phyloP scores from a whole-genome alignment of 1,140 invertebrate species.

The Vollenhovia emeryi region DNA sequence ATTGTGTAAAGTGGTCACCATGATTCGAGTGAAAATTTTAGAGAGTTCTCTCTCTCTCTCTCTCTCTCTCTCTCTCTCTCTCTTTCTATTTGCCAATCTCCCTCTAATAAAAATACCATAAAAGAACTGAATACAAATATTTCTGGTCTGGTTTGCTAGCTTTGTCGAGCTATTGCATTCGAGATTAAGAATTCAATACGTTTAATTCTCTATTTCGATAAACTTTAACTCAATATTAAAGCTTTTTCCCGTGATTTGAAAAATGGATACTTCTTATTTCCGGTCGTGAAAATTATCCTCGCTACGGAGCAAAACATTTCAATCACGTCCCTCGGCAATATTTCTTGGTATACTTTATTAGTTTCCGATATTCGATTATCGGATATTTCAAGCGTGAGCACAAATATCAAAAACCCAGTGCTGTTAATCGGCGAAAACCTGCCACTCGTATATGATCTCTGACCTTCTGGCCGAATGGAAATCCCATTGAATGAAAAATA shows the following conservation, averaged over 20 bases:
- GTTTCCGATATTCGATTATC: slow-evolving; percentile 53
- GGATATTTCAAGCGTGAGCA: slow-evolving; percentile 22
- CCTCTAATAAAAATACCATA: neutral
- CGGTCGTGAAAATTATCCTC: slow-evolving; percentile 16
- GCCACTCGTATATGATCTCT: neutral
- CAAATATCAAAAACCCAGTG: slow-evolving; percentile 36
- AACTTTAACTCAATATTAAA: neutral
- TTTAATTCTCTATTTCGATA: neutral
- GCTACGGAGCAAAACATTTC: slow-evolving; percentile 14
- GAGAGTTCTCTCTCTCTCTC: no score
- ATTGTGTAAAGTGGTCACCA: no score
- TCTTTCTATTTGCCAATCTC: neutral
- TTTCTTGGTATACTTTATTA: slow-evolving; percentile 45
- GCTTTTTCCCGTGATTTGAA: neutral
- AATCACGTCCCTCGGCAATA: slow-evolving; percentile 40
- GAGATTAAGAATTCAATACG: neutral
- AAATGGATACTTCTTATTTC: neutral
- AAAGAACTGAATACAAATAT: neutral
- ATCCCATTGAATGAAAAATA: slow-evolving; percentile 51
- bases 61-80: neutral
- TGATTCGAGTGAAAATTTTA: no score
- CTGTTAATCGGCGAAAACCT: slow-evolving; percentile 30
- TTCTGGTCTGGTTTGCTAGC: neutral
- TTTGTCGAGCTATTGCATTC: neutral
- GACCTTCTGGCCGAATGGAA: slow-evolving; percentile 20